Conservation (phyloP, 2,888 invertebrate species). For the Synergus itoensis region DNA sequence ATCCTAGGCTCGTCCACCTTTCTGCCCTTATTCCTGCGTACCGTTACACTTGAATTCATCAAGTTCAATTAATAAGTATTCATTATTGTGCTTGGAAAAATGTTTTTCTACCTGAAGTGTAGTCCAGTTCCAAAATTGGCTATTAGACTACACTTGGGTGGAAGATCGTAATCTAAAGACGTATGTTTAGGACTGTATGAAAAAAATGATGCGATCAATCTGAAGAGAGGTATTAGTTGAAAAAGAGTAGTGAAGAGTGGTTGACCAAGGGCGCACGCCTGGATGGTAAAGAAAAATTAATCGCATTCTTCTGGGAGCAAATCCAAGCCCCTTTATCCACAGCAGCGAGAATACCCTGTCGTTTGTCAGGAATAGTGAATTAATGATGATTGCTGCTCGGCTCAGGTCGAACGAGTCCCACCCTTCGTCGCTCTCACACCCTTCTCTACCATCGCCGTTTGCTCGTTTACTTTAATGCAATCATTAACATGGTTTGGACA, state of each 20-base stretch:
- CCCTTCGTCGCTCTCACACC: conserved; percentile 56
- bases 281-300: conserved; percentile 70
- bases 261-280: conserved; percentile 62
- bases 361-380: conserved; percentile 75
- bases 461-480: conserved; percentile 73
- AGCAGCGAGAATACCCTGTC: conserved; percentile 71
- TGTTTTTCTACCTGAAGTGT: too few species aligned
- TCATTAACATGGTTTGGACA: conserved; percentile 63
- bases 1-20: conserved; percentile 34
- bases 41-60: too few species aligned
- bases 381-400: conserved; percentile 74
- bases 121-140: too few species aligned
- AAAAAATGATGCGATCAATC: background rate
- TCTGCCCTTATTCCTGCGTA: conserved; percentile 20
- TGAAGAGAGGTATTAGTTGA: conserved; percentile 13
- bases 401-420: conserved; percentile 65
- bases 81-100: too few species aligned
- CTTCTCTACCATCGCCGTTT: conserved; percentile 34
- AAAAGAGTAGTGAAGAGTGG: conserved; percentile 52
- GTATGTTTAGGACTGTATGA: background rate
- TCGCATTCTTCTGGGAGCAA: conserved; percentile 72
- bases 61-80: too few species aligned
- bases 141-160: too few species aligned
- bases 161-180: too few species aligned
- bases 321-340: conserved; percentile 72